Evolutionary conservation across 2,113 vertebrate species (phyloP), one percentile per base, ranked within the genome.

Genomic region (Glaucidium brasilianum): DNA sequence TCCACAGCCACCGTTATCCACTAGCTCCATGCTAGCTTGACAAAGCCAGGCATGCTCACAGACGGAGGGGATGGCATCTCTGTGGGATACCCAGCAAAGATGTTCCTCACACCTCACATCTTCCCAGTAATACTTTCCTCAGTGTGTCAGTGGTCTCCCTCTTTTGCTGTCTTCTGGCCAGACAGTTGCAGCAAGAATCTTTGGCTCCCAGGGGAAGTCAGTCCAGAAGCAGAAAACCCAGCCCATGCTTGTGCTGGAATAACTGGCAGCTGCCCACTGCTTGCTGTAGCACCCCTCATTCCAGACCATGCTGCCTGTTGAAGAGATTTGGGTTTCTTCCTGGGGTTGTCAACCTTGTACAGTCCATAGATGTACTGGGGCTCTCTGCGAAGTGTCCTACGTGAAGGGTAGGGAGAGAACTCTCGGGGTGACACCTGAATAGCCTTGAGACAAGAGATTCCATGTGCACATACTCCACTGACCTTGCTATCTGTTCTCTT

Each of bases 381-480:
- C 35, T 86, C 34, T 18, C 77, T 35, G 21, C 25, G 68, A 39
- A 19, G 19, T 10, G 6, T 50, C 32, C 34, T 20, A n/a, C 29
- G 27, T 49, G 21, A 52, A 68, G n/a, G 11, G n/a, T 4, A 3
- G 0, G 58, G 25, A 41, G 4, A 25, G 5, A 59, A 67, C n/a
- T 15, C 52, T 64, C 0, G 1, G 9, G 25, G 14, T 87, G 53
- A 50, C 39, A 34, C 5, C 4, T 0, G 1, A 58, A 11, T 39
- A 19, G 8, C 53, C 53, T 50, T 64, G 22, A 81, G 52, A 66
- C 37, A 66, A 47, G 50, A 77, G 21, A 63, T 56, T 34, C 11
- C 8, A 7, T 22, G 55, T 75, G 29, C 41, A 45, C 12, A 6
- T 63, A 18, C 16, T 32, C 62, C 49, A 32, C 12, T 75, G 41